Base-by-base conservation (phyloP, 2,888 invertebrate species). In the Apodemia mormo region DNA sequence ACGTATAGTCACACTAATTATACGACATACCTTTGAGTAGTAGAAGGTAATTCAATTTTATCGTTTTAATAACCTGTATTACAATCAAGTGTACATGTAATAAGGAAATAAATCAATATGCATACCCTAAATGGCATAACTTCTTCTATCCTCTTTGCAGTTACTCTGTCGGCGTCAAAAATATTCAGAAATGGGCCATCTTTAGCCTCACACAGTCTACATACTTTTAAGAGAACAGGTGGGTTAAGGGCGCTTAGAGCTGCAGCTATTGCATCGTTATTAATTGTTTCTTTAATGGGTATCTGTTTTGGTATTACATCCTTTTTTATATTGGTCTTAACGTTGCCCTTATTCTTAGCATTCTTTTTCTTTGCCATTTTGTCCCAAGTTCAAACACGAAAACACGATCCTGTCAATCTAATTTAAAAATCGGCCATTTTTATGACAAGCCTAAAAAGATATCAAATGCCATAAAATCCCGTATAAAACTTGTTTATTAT, bases 151-250 rank as follows among this genome's bases (percentile, higher is more conserved):
- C 92, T 93, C 76, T 85, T 90, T 0, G 90, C 86, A n/a, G 86
- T 88, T 14, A 85, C 75, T 77, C 86, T 88, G 68, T 90, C 93
- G 56, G 86, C 80, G 65, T 89, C 92, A 73, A 93, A 94, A 72
- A 94, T 93, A 72, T 93, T 90, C 9, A 92, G 82, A 73, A 93
- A 94, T 2, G 94, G 94, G 0, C 94, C 94, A 80, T 92, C 90
- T 81, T 90, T 91, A 58, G 85, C 77, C 76, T 90, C 94, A 74
- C 94, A 94, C 1, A 94, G 80, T 69, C 94, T 82, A 77, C 94
- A 94, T 29, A 92, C 82, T 82, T 92, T 93, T 70, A 86, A 72
- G 54, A 86, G 78, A 49, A 86, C 79, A 54, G 82, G 78, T 68
- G 81, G 82, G 66, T 81, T 80, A 10, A 78, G 76, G 14, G 84